Evolutionary conservation across 2,888 invertebrate genomes (phyloP), one percentile per base, ranked within the genome.

Genomic region (Smittia aterrima): DNA sequence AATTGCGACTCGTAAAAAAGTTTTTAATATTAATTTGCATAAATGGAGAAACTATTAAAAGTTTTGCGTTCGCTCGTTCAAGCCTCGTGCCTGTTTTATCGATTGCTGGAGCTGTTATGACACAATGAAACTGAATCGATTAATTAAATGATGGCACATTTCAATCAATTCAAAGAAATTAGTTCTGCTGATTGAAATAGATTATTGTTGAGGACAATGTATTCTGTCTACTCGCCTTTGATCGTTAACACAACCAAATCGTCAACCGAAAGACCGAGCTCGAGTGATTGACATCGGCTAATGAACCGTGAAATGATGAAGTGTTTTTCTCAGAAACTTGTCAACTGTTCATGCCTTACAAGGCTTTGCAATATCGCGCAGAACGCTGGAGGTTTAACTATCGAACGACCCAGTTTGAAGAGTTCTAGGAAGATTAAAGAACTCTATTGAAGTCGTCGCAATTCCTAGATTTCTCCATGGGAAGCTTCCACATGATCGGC

Each of bases 1-100:
- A 62, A 62, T 22, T 62, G 22, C 1, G 24, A 62, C 22, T 62
- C 58, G 22, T 62, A 24, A 62, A 62, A 58, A 66, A 25, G 13
- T 66, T 32, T 62, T 27, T 32, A 11, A 66, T 66, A 66, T 27
- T 66, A 66, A 66, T 66, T 66, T 66, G 32, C 66, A 66, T 66
- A 66, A 66, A 66, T 27, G 66, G 27, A 27, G 58, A 20, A 22
- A 62, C 24, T 62, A 62, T 62, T 62, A 62, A 62, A 62, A 62
- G 24, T 22, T 62, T 22, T 62, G 13, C 24, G 1, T 62, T 62
- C 20, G 54, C 16, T 54, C 7, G 9, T 9, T 4, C 16, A 18
- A 62, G 47, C 11, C 47, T n/a, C 47, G 47, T n/a, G 47, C 47
- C 32, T 32, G 32, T 32, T 47, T 47, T 47, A 47, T 47, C 47